phyloP scores from a whole-genome alignment of 1,140 invertebrate genomes.

The Drosophila neocordata region DNA sequence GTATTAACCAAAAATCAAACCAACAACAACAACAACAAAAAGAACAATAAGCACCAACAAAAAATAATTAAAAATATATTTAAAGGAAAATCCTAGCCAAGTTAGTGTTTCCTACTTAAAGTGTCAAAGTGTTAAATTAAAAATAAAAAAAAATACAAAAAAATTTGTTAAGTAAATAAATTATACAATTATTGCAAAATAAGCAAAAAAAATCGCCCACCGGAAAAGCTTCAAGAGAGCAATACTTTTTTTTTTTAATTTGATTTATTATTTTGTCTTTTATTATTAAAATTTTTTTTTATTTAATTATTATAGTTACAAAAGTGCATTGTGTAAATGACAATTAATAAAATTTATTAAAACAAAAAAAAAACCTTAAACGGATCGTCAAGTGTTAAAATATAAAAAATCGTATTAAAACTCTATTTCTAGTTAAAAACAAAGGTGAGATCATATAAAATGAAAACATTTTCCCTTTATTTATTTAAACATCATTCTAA shows the following conservation, averaged over 20 bases:
- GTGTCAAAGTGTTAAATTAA: conserved; percentile 28
- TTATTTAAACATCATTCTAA: too few relatives aligned
- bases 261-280: not conserved
- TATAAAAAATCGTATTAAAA: not conserved
- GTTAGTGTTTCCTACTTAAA: not conserved
- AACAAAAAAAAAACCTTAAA: not conserved
- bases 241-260: not conserved
- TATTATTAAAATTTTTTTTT: not conserved
- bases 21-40: not conserved
- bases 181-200: not conserved
- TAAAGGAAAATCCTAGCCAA: not conserved
- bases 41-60: not conserved
- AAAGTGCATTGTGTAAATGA: conserved; percentile 1
- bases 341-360: not conserved
- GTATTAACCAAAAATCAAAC: conserved; percentile 20
- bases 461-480: not conserved
- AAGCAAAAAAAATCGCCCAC: not conserved
- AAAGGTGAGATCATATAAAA: not conserved
- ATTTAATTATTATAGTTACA: not conserved
- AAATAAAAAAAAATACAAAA: not conserved
- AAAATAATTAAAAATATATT: not conserved
- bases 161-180: not conserved
- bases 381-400: not conserved
- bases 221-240: not conserved
- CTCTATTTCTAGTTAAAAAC: not conserved